phyloP scores from a whole-genome alignment of 2,797 vertebrate species.

The Liasis olivaceus region DNA sequence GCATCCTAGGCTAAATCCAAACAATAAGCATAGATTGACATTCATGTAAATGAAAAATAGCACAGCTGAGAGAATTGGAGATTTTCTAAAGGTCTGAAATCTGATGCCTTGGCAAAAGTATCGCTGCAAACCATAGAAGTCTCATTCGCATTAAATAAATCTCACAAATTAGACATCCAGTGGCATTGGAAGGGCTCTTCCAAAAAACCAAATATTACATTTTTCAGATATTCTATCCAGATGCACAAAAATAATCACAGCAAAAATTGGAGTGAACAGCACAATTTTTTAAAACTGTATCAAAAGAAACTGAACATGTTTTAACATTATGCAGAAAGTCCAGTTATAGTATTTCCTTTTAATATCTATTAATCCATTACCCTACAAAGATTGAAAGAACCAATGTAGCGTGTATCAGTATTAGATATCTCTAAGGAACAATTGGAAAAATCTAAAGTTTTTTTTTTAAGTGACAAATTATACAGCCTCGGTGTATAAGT shows the following conservation, averaged over 20 bases:
- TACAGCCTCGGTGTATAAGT: not conserved
- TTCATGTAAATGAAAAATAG: not conserved
- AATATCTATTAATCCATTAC: not conserved
- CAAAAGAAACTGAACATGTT: not conserved
- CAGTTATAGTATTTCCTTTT: not conserved
- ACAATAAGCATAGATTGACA: not conserved
- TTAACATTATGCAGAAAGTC: not conserved
- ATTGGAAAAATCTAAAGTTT: not conserved
- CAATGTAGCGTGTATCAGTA: not conserved
- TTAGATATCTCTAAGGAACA: not conserved
- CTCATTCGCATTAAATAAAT: not conserved
- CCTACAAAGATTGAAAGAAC: not conserved
- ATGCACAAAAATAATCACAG: not conserved
- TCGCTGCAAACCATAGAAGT: not conserved
- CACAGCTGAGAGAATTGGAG: not conserved
- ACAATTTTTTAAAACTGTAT: not conserved
- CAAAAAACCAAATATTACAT: not conserved
- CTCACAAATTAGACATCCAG: not conserved
- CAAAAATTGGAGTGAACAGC: not conserved
- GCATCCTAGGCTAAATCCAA: not conserved
- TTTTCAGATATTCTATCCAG: not conserved
- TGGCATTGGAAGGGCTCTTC: not conserved
- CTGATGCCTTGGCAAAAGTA: not conserved
- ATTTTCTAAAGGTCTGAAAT: not conserved
- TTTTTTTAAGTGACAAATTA: not conserved